Conservation (phyloP, 2,888 invertebrate genomes). For the Athetis lepigone region DNA sequence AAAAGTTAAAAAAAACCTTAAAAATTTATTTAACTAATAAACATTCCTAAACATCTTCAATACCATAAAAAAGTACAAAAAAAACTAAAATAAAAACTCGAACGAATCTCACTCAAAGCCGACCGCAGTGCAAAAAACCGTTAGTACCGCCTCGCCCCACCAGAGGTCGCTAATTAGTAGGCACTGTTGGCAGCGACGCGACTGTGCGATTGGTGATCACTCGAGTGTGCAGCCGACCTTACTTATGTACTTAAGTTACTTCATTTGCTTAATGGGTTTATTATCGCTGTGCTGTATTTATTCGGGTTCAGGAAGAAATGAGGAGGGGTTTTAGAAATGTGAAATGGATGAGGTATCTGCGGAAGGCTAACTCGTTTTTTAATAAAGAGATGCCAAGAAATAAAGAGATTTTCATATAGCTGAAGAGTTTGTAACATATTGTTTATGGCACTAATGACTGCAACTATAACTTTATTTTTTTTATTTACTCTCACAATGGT, state of each 20-base stretch:
- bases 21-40: too few relatives aligned
- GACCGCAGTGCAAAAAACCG: constrained; percentile 64
- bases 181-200: constrained; percentile 68
- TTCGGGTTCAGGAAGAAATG: constrained; percentile 22
- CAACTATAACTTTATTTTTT: too few relatives aligned
- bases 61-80: too few relatives aligned
- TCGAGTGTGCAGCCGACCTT: constrained; percentile 68
- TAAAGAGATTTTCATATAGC: too few relatives aligned
- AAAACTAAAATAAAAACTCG: constrained; percentile 31
- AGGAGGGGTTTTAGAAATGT: not conserved
- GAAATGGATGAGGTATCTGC: too few relatives aligned
- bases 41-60: too few relatives aligned
- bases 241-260: constrained; percentile 54
- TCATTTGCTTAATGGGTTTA: constrained; percentile 44
- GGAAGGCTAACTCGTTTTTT: too few relatives aligned
- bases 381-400: too few relatives aligned
- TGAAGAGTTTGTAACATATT: too few relatives aligned
- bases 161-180: constrained; percentile 80
- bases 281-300: constrained; percentile 51
- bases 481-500: too few relatives aligned
- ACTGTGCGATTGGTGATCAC: constrained; percentile 84
- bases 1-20: too few relatives aligned
- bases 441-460: too few relatives aligned
- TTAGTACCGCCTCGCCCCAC: constrained; percentile 78
- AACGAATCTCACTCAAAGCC: constrained; percentile 19